Percentiles rank a stretch among this genome's conserved stretches.
These are phyloP conservation scores for Melanostigma gelatinosum DNA, from an alignment of 2,113 vertebrate species.

Conservation along the genomic window DNA sequence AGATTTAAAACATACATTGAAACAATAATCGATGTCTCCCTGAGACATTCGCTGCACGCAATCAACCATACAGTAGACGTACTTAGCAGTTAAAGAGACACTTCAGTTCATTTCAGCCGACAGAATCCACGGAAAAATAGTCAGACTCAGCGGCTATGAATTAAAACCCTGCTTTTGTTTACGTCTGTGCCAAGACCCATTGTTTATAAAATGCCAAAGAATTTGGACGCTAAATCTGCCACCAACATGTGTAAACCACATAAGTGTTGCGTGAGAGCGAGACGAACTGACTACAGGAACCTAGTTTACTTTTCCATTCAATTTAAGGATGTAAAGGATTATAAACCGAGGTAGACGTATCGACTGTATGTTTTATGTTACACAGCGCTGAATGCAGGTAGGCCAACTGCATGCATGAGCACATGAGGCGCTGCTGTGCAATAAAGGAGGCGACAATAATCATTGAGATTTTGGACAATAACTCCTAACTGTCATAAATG, in stretches of 20 bases:
- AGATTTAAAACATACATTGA: too few species aligned
- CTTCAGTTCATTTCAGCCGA: too few species aligned
- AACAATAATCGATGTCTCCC: too few species aligned
- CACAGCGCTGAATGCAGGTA: background rate
- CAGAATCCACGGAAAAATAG: too few species aligned
- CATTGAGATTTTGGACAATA: background rate
- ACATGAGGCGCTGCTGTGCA: background rate
- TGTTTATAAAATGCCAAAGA: background rate
- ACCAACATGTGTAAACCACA: too few species aligned
- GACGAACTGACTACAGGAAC: background rate
- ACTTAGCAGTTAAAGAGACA: background rate
- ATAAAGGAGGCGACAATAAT: background rate
- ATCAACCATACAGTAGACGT: background rate
- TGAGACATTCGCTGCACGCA: too few species aligned
- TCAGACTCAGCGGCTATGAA: background rate
- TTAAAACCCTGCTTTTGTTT: too few species aligned
- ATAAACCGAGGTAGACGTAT: background rate
- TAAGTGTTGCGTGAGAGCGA: too few species aligned
- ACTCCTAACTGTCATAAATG: background rate
- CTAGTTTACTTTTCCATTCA: background rate
- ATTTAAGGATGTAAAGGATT: background rate
- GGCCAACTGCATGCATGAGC: background rate
- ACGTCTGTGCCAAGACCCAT: background rate
- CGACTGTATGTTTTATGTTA: too few species aligned
- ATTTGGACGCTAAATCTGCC: background rate